Evolutionary conservation across 2,113 vertebrate species (phyloP), one percentile per base, ranked within the genome.

Genomic region (Fregata magnificens): DNA sequence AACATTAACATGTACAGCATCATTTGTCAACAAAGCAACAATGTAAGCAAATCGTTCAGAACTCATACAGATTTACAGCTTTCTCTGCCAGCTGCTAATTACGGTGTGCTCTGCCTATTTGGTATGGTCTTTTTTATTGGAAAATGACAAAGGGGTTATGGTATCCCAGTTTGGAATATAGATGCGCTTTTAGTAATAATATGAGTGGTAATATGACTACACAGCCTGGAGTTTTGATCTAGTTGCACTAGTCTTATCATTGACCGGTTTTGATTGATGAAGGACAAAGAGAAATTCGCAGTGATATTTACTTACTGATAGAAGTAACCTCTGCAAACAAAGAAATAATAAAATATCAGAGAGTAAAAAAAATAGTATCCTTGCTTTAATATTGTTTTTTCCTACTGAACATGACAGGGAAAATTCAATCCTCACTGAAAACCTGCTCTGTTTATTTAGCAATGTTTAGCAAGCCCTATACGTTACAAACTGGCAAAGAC

Each of bases 1-100:
- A 98, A 98, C 98, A 98, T 99, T 99, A 99, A 99, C 98, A 99
- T 99, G 98, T 99, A 99, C 98, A 98, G 98, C 98, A 98, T 98
- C 98, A 98, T 98, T 99, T 99, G 99, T 99, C 99, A 99, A 99
- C 98, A 99, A 98, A 98, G 98, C 98, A 98, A 98, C 98, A 99
- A 99, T 98, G 98, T 99, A 99, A 99, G 98, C 98, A 99, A 99
- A 99, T 98, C 98, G 98, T 98, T 98, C 98, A 98, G 98, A 99
- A 98, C 98, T 98, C 98, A 98, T 98, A 98, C 98, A 99, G 99
- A 99, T 99, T 99, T 99, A 98, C 98, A 98, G 98, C 98, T 98
- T 98, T 98, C 97, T 98, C 98, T 98, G 99, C 98, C 98, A 99
- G 98, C 98, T 98, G 98, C 99, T 99, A 99, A 99, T 99, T 99